Conservation (phyloP, 2,113 vertebrate species). For the Hippocampus guttulatus region DNA sequence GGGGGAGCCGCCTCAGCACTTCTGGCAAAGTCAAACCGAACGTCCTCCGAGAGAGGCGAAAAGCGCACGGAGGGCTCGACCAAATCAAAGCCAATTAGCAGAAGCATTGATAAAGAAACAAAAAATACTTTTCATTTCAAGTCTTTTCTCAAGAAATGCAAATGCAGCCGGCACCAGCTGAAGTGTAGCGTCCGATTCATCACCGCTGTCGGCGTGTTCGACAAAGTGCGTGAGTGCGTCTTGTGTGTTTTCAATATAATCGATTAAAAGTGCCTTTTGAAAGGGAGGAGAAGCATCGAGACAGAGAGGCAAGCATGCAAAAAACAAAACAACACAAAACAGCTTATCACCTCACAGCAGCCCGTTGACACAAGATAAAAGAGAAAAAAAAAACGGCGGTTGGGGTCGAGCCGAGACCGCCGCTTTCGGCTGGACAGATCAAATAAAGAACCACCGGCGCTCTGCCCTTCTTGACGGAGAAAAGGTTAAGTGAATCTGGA, state of each 20-base stretch:
- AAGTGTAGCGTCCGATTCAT: neutral
- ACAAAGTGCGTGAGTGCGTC: neutral
- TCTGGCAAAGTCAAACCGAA: conserved; percentile 44
- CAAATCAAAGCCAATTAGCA: conserved; percentile 55
- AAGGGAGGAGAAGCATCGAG: neutral
- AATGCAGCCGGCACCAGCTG: neutral
- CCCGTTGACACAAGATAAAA: conserved; percentile 12
- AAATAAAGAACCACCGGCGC: conserved; percentile 58
- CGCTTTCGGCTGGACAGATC: conserved; percentile 49
- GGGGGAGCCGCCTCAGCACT: conserved; percentile 50
- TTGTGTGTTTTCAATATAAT: neutral
- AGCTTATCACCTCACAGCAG: conserved; percentile 34
- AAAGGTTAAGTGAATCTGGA: conserved; percentile 67
- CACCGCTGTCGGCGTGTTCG: neutral
- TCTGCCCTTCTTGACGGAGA: conserved; percentile 49
- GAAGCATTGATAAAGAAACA: conserved; percentile 25
- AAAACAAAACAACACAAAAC: conserved; percentile 7
- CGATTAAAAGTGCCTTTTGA: neutral
- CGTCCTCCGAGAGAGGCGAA: conserved; percentile 26
- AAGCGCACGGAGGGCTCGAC: conserved; percentile 23
- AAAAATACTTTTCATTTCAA: no score
- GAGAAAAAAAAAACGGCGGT: conserved; percentile 22
- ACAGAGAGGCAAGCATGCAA: neutral
- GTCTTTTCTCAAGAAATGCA: neutral
- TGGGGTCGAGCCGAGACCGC: conserved; percentile 51